These are phyloP conservation scores for Pitta sordida DNA, from an alignment of 2,113 vertebrate genomes.

Conservation along the genomic window DNA sequence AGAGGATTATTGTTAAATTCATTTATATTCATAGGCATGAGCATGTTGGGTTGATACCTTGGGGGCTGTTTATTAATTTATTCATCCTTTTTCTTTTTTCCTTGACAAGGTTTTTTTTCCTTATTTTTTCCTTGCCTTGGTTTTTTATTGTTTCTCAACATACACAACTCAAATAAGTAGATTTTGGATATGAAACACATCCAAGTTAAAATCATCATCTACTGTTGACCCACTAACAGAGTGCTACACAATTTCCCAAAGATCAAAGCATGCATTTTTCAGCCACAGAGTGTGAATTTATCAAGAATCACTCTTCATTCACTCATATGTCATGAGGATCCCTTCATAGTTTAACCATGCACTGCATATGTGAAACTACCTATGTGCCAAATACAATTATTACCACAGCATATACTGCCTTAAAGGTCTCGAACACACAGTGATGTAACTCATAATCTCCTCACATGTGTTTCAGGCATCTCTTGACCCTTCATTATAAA, in stretches of 20 bases:
- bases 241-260: background rate
- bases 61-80: background rate
- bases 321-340: background rate
- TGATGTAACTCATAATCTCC: background rate
- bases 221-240: background rate
- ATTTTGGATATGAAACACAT: background rate
- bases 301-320: background rate
- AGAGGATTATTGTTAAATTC: background rate
- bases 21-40: background rate
- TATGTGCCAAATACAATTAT: background rate
- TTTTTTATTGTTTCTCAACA: background rate
- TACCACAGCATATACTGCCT: background rate
- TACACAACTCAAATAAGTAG: background rate
- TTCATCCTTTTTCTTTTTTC: background rate
- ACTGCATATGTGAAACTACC: fast-evolving
- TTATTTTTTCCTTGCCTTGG: no score
- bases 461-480: background rate
- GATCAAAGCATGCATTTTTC: background rate
- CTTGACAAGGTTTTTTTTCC: no score
- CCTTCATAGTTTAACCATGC: background rate
- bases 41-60: background rate
- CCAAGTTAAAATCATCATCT: background rate
- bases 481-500: background rate
- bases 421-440: background rate
- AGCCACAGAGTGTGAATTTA: background rate